Conservation (phyloP, 2,888 invertebrate species). For the Drosophila birchii region DNA sequence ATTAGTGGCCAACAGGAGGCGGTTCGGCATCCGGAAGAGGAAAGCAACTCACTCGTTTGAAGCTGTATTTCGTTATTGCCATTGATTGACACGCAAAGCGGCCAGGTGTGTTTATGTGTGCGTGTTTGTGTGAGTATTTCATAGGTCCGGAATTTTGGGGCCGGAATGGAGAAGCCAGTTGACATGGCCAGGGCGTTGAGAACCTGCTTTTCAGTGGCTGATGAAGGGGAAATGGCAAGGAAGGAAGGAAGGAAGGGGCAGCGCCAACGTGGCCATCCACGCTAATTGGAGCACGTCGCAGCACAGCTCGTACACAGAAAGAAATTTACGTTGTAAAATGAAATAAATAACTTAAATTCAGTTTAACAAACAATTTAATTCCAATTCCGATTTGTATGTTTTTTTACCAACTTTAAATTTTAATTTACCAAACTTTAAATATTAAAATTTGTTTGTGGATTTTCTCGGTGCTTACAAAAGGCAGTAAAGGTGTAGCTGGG, state of each 20-base stretch:
- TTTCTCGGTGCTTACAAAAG: background rate
- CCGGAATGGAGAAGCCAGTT: constrained; percentile 8
- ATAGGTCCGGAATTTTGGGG: constrained; percentile 14
- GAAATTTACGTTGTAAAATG: background rate
- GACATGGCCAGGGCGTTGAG: constrained; percentile 20
- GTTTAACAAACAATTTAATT: background rate
- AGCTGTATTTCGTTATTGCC: constrained; percentile 34
- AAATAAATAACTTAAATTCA: background rate
- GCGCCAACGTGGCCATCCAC: constrained; percentile 40
- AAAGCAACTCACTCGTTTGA: constrained; percentile 29
- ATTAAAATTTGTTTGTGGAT: background rate
- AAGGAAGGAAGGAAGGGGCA: background rate
- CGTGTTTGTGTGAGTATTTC: constrained; percentile 30
- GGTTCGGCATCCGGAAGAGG: constrained; percentile 1
- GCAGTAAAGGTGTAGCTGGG: background rate
- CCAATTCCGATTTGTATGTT: no score
- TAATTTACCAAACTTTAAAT: background rate
- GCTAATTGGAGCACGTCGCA: constrained; percentile 74
- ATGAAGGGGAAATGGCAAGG: background rate
- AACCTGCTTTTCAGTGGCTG: constrained; percentile 35
- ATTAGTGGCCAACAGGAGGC: constrained; percentile 58
- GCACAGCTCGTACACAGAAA: constrained; percentile 17
- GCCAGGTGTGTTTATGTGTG: constrained; percentile 39
- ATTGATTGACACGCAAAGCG: constrained; percentile 74
- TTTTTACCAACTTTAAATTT: background rate